These are phyloP conservation scores for Anagrus nilaparvatae DNA, from an alignment of 1,140 invertebrate genomes.

Conservation along the genomic window DNA sequence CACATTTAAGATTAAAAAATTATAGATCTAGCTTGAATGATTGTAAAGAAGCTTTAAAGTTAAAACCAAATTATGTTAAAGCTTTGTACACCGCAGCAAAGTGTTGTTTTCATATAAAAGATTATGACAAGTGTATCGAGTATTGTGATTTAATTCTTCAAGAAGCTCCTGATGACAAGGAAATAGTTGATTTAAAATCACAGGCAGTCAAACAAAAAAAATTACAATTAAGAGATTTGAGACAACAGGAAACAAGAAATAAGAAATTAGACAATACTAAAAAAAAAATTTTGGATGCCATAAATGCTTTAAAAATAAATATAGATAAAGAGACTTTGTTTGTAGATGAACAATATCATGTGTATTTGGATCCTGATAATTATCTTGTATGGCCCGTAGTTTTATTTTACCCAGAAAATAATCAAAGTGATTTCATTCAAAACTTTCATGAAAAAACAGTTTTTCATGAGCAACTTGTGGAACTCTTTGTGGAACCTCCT, in stretches of 20 bases:
- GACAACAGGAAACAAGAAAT: conserved; percentile 47
- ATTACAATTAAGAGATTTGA: conserved; percentile 42
- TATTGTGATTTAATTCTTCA: conserved; percentile 65
- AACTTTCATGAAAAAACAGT: conserved; percentile 60
- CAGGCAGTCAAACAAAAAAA: conserved; percentile 46
- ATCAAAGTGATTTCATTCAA: conserved; percentile 62
- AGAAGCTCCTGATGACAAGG: conserved; percentile 44
- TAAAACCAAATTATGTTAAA: conserved; percentile 72
- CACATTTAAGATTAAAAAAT: conserved; percentile 81
- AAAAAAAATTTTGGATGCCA: conserved; percentile 44
- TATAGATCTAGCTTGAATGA: conserved; percentile 64
- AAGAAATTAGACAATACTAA: conserved; percentile 49
- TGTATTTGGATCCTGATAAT: conserved; percentile 46
- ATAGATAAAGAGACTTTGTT: conserved; percentile 22
- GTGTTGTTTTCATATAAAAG: conserved; percentile 56
- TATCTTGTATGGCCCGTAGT: conserved; percentile 68
- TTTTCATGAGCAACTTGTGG: conserved; percentile 59
- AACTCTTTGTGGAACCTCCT: conserved; percentile 60
- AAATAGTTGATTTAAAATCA: conserved; percentile 47
- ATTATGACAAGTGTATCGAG: conserved; percentile 61
- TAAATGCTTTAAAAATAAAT: conserved; percentile 43
- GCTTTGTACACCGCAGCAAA: conserved; percentile 64
- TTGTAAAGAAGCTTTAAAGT: conserved; percentile 63
- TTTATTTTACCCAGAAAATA: conserved; percentile 74
- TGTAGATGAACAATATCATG: conserved; percentile 26